Base-by-base conservation (phyloP, 23 tunicate genomes). In the Trididemnum clinides region DNA sequence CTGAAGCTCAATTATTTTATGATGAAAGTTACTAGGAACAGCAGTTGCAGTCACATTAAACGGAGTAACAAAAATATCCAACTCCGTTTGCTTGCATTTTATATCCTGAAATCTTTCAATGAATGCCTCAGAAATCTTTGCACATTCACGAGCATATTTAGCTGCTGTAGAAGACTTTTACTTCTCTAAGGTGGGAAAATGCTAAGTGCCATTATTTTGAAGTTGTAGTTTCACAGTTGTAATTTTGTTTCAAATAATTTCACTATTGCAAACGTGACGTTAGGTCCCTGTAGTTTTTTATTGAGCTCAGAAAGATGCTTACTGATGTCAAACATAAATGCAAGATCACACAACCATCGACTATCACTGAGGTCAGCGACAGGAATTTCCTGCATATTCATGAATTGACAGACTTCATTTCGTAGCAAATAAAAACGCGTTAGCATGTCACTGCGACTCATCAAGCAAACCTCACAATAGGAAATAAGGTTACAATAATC, bases 181-280 rank as follows among this genome's bases (percentile, higher is more conserved):
- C 31, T 88, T 73, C 72, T 88, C 72, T 34, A 88, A 81, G 82
- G 91, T 70, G 19, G 91, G 91, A 44, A 88, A 88, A 72, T 88
- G 91, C 54, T 81, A 26, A 72, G 82, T 69, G 82, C 82, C 36
- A 35, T 72, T 82, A 59, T 81, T 71, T 88, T 88, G 44, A 64
- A 87, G 80, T 34, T 86, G 89, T 57, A 57, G 38, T 76, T 86
- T 80, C 90, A 87, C 50, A 87, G 90, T 33, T 66, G 66, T 64
- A 87, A 62, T 49, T 64, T 87, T 18, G 85, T 23, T 65, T 64
- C 80, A 80, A 87, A 87, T 44, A 85, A 79, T 79, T 79, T 87
- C 69, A 64, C 80, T 44, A 80, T 79, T 38, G 90, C 79, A 87
- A 79, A 80, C 85, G 80, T 35, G 58, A 51, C 39, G 39, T 44